Conservation (phyloP, 2,888 invertebrate species). For the Philopedon plagiatum region DNA sequence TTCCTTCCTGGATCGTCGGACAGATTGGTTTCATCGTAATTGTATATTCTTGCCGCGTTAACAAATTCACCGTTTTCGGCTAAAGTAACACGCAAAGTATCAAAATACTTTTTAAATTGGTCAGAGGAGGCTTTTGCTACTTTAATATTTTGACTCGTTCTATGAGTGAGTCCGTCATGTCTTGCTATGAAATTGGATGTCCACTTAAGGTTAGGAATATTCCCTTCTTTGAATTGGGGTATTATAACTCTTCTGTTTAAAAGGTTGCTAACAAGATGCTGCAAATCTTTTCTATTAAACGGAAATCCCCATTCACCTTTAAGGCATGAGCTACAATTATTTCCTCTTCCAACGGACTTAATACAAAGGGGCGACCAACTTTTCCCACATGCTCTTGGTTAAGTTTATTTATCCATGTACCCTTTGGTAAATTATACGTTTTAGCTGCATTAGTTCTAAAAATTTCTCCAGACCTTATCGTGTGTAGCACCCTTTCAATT, state of each 20-base stretch:
- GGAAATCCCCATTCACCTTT: conserved; percentile 21
- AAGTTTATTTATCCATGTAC: conserved; percentile 2
- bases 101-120: no score
- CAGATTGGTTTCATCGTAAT: no score
- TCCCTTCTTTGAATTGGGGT: conserved; percentile 3
- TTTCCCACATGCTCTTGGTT: neutral
- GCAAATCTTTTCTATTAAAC: neutral
- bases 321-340: neutral
- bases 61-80: no score
- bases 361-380: conserved; percentile 1
- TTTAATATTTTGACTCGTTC: no score
- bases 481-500: neutral
- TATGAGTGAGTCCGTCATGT: no score
- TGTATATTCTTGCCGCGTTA: no score
- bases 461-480: neutral
- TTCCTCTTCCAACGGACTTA: neutral
- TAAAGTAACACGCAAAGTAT: no score
- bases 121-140: no score
- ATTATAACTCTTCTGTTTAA: neutral
- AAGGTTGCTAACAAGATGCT: conserved; percentile 8
- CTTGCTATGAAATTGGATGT: no score
- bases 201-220: no score
- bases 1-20: no score
- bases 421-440: conserved; percentile 8
- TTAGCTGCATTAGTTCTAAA: neutral